Conservation (phyloP, 2,113 vertebrate species). For the Pelvicachromis taeniatus region DNA sequence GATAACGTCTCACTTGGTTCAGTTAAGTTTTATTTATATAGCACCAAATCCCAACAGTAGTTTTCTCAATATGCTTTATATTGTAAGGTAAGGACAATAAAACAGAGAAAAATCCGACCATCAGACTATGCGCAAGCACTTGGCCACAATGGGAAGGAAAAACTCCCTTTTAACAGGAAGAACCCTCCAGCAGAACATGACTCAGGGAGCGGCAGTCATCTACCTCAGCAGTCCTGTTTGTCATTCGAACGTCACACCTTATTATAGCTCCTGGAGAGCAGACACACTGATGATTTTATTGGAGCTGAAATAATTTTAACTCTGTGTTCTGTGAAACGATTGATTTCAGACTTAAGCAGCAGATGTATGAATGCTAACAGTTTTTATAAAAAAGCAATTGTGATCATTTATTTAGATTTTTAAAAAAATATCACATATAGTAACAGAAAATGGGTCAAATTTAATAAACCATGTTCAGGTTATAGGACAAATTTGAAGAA, state of each 20-base stretch:
- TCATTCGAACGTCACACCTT: background rate
- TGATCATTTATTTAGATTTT: background rate
- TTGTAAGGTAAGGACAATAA: background rate
- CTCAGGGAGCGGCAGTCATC: background rate
- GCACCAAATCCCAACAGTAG: background rate
- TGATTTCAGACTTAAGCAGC: background rate
- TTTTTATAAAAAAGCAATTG: background rate
- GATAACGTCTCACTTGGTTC: background rate
- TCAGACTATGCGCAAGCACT: background rate
- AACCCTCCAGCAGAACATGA: background rate
- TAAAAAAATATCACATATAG: background rate
- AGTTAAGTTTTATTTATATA: background rate
- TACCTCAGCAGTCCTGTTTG: background rate
- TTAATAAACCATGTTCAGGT: background rate
- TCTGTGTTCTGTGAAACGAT: background rate
- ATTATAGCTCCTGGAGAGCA: background rate
- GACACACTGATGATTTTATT: background rate
- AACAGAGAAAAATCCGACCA: background rate
- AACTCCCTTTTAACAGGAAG: background rate
- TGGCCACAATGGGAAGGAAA: background rate
- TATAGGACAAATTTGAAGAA: background rate
- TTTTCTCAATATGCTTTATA: background rate
- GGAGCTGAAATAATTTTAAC: background rate
- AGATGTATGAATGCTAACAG: background rate
- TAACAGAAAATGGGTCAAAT: background rate